A percentile compares a stretch with the other conserved stretches of the same genome.
phyloP scores from a whole-genome alignment of 2,113 vertebrate species.

The Etia nguti region DNA sequence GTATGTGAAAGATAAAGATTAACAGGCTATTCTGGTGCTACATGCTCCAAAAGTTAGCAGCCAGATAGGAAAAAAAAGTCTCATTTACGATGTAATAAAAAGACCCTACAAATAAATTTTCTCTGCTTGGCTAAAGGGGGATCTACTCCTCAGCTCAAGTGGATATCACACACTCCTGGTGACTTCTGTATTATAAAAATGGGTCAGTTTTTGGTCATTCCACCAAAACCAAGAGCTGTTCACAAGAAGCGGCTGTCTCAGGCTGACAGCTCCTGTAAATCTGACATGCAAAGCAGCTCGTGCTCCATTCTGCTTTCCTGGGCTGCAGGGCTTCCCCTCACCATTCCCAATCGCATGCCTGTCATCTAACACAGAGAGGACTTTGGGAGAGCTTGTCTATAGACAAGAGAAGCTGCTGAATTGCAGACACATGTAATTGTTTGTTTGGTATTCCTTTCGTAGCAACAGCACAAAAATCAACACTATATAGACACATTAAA shows the following conservation, averaged over 20 bases:
- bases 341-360: not conserved
- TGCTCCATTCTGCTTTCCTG: not conserved
- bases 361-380: slow-evolving; percentile 3
- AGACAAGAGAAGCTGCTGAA: slow-evolving; percentile 2
- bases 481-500: not conserved
- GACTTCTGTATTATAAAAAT: not conserved
- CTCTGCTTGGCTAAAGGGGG: not conserved
- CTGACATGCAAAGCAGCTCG: slow-evolving; percentile 6
- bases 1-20: not conserved
- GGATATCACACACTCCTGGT: not conserved
- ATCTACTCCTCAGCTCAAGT: not conserved
- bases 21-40: not conserved
- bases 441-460: not conserved
- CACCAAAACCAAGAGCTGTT: not conserved
- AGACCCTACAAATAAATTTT: not conserved
- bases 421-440: not conserved
- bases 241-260: not conserved
- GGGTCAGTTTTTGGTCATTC: slow-evolving; percentile 17
- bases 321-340: slow-evolving; percentile 27
- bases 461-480: not conserved
- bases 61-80: not conserved
- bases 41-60: not conserved
- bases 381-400: not conserved
- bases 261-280: slow-evolving; percentile 19
- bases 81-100: not conserved